Base-by-base conservation (phyloP, 2,888 invertebrate genomes). In the Pachycephus smyrnensis region DNA sequence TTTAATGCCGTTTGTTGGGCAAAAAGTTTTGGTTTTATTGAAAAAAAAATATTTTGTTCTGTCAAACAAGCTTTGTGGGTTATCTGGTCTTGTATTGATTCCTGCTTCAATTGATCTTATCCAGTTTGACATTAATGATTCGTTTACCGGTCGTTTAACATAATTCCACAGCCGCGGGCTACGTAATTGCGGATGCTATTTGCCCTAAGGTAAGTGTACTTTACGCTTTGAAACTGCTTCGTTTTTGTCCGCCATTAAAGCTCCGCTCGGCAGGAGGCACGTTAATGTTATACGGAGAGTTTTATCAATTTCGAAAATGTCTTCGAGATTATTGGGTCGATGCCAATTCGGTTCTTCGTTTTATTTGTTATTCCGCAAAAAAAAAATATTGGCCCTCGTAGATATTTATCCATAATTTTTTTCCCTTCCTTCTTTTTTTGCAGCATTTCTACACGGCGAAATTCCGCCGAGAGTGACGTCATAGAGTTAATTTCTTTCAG, bases 91-190 rank as follows among this genome's bases (percentile, higher is more conserved):
- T 55, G 40, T 35, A 55, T 40, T 40, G 12, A 15, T 40, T 23
- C 15, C 15, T 55, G 23, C 31, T 71, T 71, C 71, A 3, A 71
- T 71, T 71, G 40, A 55, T 71, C 33, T 71, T 32, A 71, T 71
- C 30, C 71, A 31, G 31, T 6, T 33, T 33, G 71, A 71, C 71
- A 71, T 71, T 71, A 71, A 32, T 33, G 71, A 71, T 33, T 71
- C 71, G 71, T 71, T 71, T 71, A 32, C 71, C 71, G 71, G 32
- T 9, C 71, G 71, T 31, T 71, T 33, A 32, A 30, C 33, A 32
- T 71, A 71, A 71, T 71, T 71, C 15, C 71, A 32, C 31, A 71
- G 31, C 71, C 71, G 12, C 31, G 71, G 71, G 71, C 30, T 71
- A 71, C 31, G 71, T 33, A 32, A 31, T 31, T 71, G 31, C 71